Base-by-base conservation (phyloP, 92 coral and sea anemone species). In the Chrysogorgia sp. region DNA sequence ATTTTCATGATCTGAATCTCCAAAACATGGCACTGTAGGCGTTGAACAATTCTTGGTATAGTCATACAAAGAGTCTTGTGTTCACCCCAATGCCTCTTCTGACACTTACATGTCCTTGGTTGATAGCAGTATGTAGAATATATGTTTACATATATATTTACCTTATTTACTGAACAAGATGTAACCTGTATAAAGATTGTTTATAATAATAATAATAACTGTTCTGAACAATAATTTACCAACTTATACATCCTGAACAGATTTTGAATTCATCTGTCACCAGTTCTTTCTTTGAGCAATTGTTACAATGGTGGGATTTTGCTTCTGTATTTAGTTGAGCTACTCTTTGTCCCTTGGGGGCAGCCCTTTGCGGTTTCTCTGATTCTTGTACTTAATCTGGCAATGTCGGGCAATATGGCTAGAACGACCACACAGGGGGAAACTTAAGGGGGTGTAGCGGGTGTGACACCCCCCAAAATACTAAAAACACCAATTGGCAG, bases 311-410 rank as follows among this genome's bases (percentile, higher is more conserved):
- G 41, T 85, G 89, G 76, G 85, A 79, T 81, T 30, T 74, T 21
- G 30, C 34, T 53, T 79, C 26, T 4, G 45, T 65, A 2, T 24
- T 63, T 40, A 77, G 21, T 19, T 9, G 76, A 79, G 84, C 86
- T 75, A 86, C 89, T 71, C 72, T 80, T 86, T 81, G 86, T 74
- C 82, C 89, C 76, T 56, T 37, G 67, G 89, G 82, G 62, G 72
- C n/a, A n/a, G n/a, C n/a, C n/a, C n/a, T n/a, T n/a, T n/a, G n/a
- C n/a, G n/a, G n/a, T n/a, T n/a, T n/a, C n/a, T n/a, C n/a, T n/a
- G n/a, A n/a, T n/a, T n/a, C n/a, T n/a, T n/a, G n/a, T n/a, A n/a
- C n/a, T n/a, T n/a, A n/a, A n/a, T n/a, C n/a, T n/a, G n/a, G n/a
- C n/a, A n/a, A n/a, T n/a, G n/a, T n/a, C n/a, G n/a, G 0, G 88